These are phyloP conservation scores for Hanleya hanleyi DNA, from an alignment of 2,888 invertebrate genomes.

Conservation along the genomic window DNA sequence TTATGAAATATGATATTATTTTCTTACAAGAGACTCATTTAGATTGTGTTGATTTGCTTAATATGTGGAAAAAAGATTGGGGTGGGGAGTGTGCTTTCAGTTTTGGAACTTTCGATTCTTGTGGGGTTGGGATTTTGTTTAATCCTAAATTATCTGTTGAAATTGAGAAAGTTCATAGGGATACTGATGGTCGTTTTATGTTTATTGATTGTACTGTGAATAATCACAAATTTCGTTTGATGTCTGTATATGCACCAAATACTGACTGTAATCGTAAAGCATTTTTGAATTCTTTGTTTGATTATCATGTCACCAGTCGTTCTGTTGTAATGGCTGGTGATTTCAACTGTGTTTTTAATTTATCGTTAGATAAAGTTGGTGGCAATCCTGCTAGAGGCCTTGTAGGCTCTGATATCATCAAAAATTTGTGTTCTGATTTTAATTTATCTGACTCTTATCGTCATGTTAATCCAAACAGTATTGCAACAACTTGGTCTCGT, in stretches of 20 bases:
- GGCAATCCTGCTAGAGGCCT: constrained; percentile 1
- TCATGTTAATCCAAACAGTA: not conserved
- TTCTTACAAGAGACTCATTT: constrained; percentile 7
- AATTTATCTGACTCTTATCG: constrained; percentile 5
- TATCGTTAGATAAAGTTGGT: constrained; percentile 5
- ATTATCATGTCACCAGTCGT: not conserved
- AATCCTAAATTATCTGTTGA: not conserved
- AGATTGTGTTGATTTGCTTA: not conserved
- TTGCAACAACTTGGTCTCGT: not conserved
- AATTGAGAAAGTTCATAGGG: not conserved
- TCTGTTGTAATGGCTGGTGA: constrained; percentile 12
- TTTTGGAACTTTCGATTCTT: not conserved
- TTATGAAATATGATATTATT: not conserved
- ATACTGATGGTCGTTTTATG: constrained; percentile 1
- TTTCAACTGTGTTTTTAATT: constrained; percentile 10
- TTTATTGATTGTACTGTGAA: not conserved
- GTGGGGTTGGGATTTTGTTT: constrained; percentile 11
- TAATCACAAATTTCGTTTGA: not conserved
- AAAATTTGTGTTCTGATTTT: not conserved
- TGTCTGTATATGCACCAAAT: constrained; percentile 13
- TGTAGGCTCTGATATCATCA: not conserved
- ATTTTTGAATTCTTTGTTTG: not conserved
- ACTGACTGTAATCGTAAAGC: not conserved
- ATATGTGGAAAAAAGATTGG: not conserved
- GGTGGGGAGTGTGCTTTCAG: not conserved